phyloP scores from a whole-genome alignment of 2,888 invertebrate genomes.

The Callinectes sapidus region DNA sequence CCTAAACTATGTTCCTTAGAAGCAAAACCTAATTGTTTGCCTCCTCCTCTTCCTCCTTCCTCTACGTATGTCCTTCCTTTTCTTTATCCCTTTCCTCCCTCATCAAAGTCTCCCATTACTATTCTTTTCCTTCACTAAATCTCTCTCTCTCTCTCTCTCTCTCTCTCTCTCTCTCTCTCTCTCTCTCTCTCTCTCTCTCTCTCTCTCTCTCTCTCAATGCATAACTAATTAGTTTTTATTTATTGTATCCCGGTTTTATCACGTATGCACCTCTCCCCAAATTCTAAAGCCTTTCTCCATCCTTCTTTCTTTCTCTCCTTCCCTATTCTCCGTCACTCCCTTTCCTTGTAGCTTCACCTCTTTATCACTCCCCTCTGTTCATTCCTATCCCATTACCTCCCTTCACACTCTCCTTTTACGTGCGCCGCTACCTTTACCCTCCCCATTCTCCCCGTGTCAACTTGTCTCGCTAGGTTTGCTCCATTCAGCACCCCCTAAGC shows the following conservation, averaged over 20 bases:
- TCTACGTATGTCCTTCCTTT: neutral
- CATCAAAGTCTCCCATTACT: neutral
- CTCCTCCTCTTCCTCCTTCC: neutral
- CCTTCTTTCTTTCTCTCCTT: neutral
- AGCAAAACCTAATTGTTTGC: neutral
- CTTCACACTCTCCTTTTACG: neutral
- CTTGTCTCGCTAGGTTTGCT: neutral
- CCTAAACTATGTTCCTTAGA: conserved; percentile 8
- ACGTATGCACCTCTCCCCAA: neutral
- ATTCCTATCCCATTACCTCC: neutral
- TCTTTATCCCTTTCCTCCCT: neutral
- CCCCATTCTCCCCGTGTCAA: neutral
- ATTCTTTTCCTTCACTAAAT: neutral
- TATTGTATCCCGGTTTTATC: neutral
- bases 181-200: conserved; percentile 25
- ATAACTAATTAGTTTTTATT: neutral
- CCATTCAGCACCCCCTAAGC: neutral
- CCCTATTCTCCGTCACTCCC: neutral
- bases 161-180: conserved; percentile 25
- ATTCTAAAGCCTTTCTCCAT: neutral
- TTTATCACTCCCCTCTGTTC: neutral
- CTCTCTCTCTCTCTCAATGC: neutral
- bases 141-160: conserved; percentile 15
- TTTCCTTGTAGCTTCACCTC: neutral
- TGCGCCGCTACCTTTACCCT: neutral